Conservation (phyloP, 2,113 vertebrate species). For the Pachycephala philippinensis region DNA sequence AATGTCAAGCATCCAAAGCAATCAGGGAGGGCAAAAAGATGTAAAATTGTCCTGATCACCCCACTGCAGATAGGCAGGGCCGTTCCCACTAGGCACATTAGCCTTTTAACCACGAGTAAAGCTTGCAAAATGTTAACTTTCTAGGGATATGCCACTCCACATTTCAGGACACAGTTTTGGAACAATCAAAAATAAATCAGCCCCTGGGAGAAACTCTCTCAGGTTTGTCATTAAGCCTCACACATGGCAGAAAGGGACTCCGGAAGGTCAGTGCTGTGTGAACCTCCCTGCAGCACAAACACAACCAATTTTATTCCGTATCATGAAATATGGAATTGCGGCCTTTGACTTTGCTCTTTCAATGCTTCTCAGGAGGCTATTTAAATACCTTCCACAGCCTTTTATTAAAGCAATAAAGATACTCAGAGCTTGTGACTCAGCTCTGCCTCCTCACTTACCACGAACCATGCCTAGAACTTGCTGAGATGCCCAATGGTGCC, state of each 20-base stretch:
- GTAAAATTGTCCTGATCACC: background rate
- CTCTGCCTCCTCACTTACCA: background rate
- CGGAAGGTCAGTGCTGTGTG: background rate
- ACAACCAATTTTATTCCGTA: background rate
- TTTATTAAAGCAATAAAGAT: slow-evolving; percentile 39
- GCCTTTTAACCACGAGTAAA: background rate
- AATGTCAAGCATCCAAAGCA: background rate
- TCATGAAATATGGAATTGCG: background rate
- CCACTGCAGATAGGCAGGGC: background rate
- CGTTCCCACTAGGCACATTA: background rate
- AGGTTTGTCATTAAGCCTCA: background rate
- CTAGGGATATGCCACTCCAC: background rate
- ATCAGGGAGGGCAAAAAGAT: background rate
- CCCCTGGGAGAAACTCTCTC: background rate
- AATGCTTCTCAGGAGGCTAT: background rate
- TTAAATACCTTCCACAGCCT: slow-evolving; percentile 12
- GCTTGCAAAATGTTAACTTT: background rate
- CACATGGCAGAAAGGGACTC: background rate
- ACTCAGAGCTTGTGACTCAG: background rate
- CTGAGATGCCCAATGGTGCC: background rate
- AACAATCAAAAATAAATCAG: slow-evolving; percentile 1
- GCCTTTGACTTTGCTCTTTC: slow-evolving; percentile 2
- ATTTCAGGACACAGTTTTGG: background rate
- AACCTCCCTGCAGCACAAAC: background rate
- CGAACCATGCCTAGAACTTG: background rate